These are phyloP conservation scores for Diplazon laetatorius DNA, from an alignment of 2,888 invertebrate species.

Conservation along the genomic window DNA sequence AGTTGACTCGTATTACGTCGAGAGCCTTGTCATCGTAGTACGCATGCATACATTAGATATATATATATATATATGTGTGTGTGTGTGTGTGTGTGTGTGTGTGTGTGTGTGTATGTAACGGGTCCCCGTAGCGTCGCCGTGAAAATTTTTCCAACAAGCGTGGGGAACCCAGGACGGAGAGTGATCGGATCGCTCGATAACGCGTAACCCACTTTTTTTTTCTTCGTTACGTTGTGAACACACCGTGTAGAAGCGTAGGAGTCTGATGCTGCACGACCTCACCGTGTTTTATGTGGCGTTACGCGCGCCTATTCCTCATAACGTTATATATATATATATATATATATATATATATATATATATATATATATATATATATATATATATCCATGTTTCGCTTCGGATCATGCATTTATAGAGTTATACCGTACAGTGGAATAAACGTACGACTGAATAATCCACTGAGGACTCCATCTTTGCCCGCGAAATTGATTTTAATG, in stretches of 20 bases:
- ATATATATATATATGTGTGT: no score
- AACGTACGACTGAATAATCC: no score
- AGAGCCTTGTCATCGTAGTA: slow-evolving; percentile 17
- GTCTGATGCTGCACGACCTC: slow-evolving; percentile 14
- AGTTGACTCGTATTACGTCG: neutral
- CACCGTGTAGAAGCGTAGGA: slow-evolving; percentile 26
- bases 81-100: no score
- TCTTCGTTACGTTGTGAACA: slow-evolving; percentile 21
- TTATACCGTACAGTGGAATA: no score
- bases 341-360: no score
- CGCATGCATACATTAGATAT: neutral
- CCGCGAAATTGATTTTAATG: no score
- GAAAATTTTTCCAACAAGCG: slow-evolving; percentile 29
- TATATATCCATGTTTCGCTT: no score
- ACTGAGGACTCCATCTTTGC: no score
- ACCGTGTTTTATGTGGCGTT: neutral
- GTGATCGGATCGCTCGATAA: slow-evolving; percentile 58
- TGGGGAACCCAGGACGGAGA: slow-evolving; percentile 28
- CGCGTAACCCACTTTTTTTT: slow-evolving; percentile 62
- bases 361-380: no score
- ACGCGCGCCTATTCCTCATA: neutral
- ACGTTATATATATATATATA: slow-evolving; percentile 11
- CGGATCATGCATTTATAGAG: no score
- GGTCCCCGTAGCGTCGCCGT: slow-evolving; percentile 22
- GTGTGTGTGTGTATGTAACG: slow-evolving; percentile 47